A percentile compares a stretch with the other conserved stretches of the same genome.
These are phyloP conservation scores for Masticophis lateralis DNA, from an alignment of 2,797 vertebrate genomes.

Conservation along the genomic window DNA sequence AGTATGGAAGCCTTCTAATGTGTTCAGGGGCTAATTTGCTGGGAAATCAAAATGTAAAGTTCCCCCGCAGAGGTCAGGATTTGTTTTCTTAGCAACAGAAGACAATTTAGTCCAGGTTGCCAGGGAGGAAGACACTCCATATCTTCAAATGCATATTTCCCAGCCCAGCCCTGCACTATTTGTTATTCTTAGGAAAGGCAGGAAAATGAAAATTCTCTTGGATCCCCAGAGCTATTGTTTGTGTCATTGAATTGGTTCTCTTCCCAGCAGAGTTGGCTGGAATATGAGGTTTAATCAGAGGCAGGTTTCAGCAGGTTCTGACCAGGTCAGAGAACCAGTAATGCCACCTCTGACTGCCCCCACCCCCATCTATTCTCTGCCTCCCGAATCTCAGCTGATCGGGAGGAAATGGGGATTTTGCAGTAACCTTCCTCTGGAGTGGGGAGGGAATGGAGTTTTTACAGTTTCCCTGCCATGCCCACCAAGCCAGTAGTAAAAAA, in stretches of 20 bases:
- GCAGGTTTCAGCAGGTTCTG: too few species aligned
- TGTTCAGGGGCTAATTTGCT: background rate
- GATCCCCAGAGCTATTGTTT: conserved; percentile 1
- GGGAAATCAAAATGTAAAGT: background rate
- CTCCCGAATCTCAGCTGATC: too few species aligned
- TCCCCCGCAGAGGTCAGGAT: background rate
- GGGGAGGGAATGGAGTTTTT: too few species aligned
- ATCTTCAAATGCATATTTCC: background rate
- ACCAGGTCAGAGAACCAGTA: too few species aligned
- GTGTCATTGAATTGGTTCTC: background rate
- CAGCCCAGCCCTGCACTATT: background rate
- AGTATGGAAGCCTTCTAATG: background rate
- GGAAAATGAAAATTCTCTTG: background rate
- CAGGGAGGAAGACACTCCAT: too few species aligned
- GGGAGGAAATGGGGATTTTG: too few species aligned
- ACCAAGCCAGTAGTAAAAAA: too few species aligned
- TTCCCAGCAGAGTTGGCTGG: background rate
- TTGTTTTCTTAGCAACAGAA: background rate
- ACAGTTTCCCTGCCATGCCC: too few species aligned
- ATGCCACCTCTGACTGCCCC: too few species aligned
- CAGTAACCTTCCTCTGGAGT: too few species aligned
- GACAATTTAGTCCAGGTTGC: background rate
- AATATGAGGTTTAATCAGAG: background rate
- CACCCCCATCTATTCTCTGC: too few species aligned
- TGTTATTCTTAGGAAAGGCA: background rate